Percentiles rank a stretch among this genome's conserved stretches.
These are phyloP conservation scores for Caenorhabditis drosophilae DNA, from an alignment of 2,888 invertebrate species.

Conservation along the genomic window DNA sequence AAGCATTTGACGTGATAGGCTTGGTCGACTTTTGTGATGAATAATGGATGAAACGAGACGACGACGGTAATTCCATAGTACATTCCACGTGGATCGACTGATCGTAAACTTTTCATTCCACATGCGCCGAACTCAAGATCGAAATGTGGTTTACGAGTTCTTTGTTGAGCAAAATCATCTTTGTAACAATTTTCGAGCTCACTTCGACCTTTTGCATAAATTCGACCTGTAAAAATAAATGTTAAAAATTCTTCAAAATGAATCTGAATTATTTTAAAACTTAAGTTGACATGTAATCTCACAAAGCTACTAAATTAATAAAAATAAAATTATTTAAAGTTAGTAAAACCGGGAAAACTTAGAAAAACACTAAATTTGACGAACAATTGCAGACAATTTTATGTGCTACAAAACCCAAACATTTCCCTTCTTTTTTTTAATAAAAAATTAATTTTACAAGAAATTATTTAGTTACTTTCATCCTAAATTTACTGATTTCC, in stretches of 20 bases:
- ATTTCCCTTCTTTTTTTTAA: no score
- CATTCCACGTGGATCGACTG: constrained; percentile 69
- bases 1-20: constrained; percentile 70
- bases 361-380: no score
- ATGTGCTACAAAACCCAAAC: no score
- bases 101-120: constrained; percentile 69
- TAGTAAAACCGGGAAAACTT: no score
- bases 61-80: constrained; percentile 69
- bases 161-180: constrained; percentile 60
- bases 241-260: neutral
- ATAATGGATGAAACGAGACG: constrained; percentile 69
- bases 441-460: no score
- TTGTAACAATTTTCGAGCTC: constrained; percentile 64
- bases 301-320: no score
- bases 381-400: no score
- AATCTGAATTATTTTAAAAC: neutral
- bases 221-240: constrained; percentile 55
- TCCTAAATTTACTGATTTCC: no score
- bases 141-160: constrained; percentile 67
- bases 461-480: no score
- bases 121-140: constrained; percentile 65
- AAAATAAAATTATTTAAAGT: no score
- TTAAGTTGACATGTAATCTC: neutral
- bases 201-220: constrained; percentile 68
- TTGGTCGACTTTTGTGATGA: constrained; percentile 69